A percentile compares a stretch with the other conserved stretches of the same genome.
phyloP scores from a whole-genome alignment of 2,113 vertebrate genomes.

The Centropristis striata region DNA sequence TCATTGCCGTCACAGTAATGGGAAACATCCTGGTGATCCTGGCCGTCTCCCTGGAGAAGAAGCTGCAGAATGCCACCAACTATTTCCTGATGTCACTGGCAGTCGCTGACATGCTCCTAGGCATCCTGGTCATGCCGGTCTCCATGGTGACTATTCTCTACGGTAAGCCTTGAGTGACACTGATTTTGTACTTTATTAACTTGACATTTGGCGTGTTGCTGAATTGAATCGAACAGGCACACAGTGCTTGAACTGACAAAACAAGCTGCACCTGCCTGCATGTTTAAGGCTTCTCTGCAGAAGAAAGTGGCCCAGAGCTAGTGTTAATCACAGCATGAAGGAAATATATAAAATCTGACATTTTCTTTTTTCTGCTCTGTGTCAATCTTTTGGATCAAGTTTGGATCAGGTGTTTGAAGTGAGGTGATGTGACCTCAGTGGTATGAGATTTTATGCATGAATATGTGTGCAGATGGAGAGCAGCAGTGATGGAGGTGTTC shows the following conservation, averaged over 20 bases:
- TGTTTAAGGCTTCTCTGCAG: neutral
- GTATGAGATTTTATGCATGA: neutral
- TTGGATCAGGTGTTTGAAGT: neutral
- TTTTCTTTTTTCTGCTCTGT: neutral
- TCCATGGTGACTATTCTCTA: constrained; percentile 97
- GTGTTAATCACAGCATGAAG: too few relatives aligned
- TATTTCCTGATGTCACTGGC: constrained; percentile 99
- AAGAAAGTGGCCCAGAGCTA: neutral
- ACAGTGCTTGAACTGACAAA: neutral
- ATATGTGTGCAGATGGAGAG: neutral
- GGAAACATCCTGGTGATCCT: constrained; percentile 98
- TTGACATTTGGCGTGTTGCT: constrained; percentile 53
- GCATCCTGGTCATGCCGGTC: constrained; percentile 96
- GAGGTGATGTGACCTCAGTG: too few relatives aligned
- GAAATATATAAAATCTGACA: neutral
- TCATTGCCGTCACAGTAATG: constrained; percentile 92
- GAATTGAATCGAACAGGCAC: neutral
- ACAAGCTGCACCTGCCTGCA: constrained; percentile 7
- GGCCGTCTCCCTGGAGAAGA: constrained; percentile 97
- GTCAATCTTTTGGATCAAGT: neutral
- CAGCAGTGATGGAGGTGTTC: constrained; percentile 39
- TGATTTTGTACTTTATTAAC: constrained; percentile 6
- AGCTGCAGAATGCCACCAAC: constrained; percentile 97
- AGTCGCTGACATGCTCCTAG: constrained; percentile 96
- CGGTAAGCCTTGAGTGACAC: constrained; percentile 86